Evolutionary conservation across 2,888 invertebrate genomes (phyloP).

Genomic region (Dicycla oo): DNA sequence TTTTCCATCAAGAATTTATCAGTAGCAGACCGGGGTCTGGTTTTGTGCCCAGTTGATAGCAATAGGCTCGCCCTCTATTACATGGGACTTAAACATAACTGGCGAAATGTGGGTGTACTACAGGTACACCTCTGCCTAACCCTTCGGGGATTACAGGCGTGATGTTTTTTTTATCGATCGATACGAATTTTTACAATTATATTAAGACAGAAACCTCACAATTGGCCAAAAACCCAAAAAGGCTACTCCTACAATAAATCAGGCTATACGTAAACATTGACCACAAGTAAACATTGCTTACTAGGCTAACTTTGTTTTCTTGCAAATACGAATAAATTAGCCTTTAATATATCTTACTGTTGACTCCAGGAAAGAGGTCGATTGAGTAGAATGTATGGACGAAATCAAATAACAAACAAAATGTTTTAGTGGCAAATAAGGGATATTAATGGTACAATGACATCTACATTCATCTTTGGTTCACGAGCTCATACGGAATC

Average conservation of each 20-base stretch:
- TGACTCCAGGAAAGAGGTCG: slow-evolving; percentile 37
- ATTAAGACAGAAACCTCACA: too few species aligned
- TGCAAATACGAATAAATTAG: slow-evolving; percentile 61
- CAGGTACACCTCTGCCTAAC: too few species aligned
- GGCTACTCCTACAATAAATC: slow-evolving; percentile 44
- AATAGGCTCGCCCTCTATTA: too few species aligned
- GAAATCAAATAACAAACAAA: slow-evolving; percentile 54
- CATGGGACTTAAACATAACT: too few species aligned
- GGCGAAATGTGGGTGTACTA: too few species aligned
- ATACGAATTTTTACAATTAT: too few species aligned
- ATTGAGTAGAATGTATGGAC: slow-evolving; percentile 51
- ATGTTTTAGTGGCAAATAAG: slow-evolving; percentile 13
- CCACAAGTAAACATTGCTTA: slow-evolving; percentile 45
- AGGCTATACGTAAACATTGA: slow-evolving; percentile 42
- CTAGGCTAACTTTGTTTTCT: slow-evolving; percentile 51
- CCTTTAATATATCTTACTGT: slow-evolving; percentile 46
- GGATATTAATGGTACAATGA: background rate
- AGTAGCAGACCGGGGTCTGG: too few species aligned
- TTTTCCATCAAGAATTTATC: too few species aligned
- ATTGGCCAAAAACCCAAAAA: too few species aligned
- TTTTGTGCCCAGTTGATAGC: too few species aligned
- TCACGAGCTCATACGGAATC: background rate
- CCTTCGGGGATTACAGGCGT: too few species aligned
- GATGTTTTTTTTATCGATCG: too few species aligned
- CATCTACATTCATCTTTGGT: background rate